phyloP scores from a whole-genome alignment of 2,888 invertebrate genomes.

The Platycheirus rosarum region DNA sequence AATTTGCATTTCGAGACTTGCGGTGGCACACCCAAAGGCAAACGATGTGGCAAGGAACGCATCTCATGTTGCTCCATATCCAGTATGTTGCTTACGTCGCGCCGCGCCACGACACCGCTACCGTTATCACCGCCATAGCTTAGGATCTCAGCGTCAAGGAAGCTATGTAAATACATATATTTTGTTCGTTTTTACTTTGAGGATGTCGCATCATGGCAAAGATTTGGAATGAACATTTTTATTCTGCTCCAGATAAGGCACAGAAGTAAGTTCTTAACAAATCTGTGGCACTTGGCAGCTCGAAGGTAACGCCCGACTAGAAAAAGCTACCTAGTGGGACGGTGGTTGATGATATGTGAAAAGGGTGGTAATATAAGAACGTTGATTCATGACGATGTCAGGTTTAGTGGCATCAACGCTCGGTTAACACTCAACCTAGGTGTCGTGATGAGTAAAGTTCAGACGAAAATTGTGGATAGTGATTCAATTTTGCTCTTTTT shows the following conservation, averaged over 20 bases:
- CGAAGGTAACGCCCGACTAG: neutral
- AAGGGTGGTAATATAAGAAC: conserved; percentile 31
- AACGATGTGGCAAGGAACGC: conserved; percentile 42
- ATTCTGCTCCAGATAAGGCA: conserved; percentile 59
- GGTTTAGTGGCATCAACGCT: conserved; percentile 37
- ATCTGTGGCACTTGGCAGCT: conserved; percentile 55
- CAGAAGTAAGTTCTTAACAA: conserved; percentile 34
- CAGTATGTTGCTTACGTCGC: conserved; percentile 24
- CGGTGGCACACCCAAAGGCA: conserved; percentile 47
- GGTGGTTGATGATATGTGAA: neutral
- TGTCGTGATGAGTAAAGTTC: conserved; percentile 34
- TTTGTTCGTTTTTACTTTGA: neutral
- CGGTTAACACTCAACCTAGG: conserved; percentile 21
- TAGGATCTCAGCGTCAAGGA: too few species aligned
- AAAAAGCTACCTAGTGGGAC: neutral
- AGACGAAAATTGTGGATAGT: conserved; percentile 11
- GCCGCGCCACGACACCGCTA: too few species aligned
- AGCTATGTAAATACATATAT: too few species aligned
- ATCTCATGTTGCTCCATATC: conserved; percentile 34
- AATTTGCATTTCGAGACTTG: conserved; percentile 68
- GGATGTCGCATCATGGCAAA: conserved; percentile 1
- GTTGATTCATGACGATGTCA: conserved; percentile 52
- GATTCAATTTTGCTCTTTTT: conserved; percentile 42
- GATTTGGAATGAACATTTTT: conserved; percentile 37
- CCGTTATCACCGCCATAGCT: too few species aligned